Percentiles rank a stretch among this genome's conserved stretches.
Evolutionary conservation across 2,797 vertebrate species (phyloP).

Genomic region (Malacoraja senta): DNA sequence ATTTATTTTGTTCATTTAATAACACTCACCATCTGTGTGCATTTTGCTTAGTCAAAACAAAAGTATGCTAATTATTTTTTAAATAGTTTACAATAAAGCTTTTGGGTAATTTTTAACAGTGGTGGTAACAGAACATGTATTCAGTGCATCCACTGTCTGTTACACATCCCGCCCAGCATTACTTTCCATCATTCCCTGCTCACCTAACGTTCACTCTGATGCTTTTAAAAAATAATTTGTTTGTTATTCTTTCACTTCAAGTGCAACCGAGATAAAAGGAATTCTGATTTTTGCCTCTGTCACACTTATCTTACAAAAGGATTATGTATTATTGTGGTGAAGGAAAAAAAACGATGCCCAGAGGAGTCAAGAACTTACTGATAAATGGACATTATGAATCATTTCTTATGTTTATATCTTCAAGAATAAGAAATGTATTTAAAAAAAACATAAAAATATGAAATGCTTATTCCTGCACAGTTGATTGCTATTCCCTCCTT

Average conservation of each 20-base stretch:
- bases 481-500: background rate
- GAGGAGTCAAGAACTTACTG: background rate
- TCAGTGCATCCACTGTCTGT: background rate
- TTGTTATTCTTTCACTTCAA: background rate
- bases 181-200: background rate
- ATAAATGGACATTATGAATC: background rate
- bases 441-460: background rate
- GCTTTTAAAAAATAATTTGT: background rate
- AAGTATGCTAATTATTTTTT: background rate
- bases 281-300: background rate
- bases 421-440: background rate
- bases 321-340: background rate
- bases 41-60: background rate
- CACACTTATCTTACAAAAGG: background rate
- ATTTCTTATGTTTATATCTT: background rate
- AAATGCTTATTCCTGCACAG: background rate
- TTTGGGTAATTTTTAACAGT: background rate
- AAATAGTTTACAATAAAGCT: too few species aligned
- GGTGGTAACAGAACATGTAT: too few species aligned
- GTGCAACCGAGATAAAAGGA: background rate
- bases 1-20: background rate
- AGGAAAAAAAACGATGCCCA: background rate
- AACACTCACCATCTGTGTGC: background rate
- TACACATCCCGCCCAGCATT: background rate
- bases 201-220: background rate